Conservation (phyloP, 1,140 invertebrate genomes). For the Neodiprion virginianus region DNA sequence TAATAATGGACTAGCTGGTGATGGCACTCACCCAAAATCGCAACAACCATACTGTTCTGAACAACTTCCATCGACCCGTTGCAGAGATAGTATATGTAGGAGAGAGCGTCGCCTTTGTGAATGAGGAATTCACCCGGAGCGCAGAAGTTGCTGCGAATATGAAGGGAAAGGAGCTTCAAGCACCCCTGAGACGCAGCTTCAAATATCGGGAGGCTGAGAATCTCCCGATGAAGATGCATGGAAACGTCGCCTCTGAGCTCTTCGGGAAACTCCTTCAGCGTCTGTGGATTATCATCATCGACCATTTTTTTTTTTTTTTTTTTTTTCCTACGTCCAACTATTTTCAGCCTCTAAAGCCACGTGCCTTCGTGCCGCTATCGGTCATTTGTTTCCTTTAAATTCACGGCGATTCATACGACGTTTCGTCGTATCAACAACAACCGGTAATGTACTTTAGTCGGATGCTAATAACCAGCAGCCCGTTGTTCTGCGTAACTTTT, state of each 20-base stretch:
- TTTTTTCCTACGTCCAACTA: background rate
- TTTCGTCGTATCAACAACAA: too few species aligned
- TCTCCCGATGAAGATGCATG: constrained; percentile 94
- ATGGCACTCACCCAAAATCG: constrained; percentile 86
- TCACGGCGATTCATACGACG: background rate
- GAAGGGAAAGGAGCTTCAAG: constrained; percentile 87
- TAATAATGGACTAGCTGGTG: too few species aligned
- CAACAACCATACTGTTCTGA: constrained; percentile 97
- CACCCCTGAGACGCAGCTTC: constrained; percentile 91
- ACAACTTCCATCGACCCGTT: constrained; percentile 99
- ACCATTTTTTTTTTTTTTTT: background rate
- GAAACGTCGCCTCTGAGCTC: constrained; percentile 94
- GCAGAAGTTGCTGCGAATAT: constrained; percentile 92
- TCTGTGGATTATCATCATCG: constrained; percentile 66
- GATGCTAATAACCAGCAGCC: too few species aligned
- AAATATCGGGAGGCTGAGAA: constrained; percentile 93
- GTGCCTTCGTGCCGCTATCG: too few species aligned
- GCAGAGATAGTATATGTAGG: constrained; percentile 95
- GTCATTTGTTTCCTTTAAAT: background rate
- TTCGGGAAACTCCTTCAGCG: constrained; percentile 95
- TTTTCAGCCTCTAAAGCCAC: constrained; percentile 1
- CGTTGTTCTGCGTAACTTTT: too few species aligned
- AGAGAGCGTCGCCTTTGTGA: constrained; percentile 95
- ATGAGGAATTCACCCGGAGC: constrained; percentile 96
- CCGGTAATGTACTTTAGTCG: too few species aligned